Percentiles rank a stretch among this genome's conserved stretches.
phyloP scores from a whole-genome alignment of 2,888 invertebrate species.

The Amblyteles armatorius region DNA sequence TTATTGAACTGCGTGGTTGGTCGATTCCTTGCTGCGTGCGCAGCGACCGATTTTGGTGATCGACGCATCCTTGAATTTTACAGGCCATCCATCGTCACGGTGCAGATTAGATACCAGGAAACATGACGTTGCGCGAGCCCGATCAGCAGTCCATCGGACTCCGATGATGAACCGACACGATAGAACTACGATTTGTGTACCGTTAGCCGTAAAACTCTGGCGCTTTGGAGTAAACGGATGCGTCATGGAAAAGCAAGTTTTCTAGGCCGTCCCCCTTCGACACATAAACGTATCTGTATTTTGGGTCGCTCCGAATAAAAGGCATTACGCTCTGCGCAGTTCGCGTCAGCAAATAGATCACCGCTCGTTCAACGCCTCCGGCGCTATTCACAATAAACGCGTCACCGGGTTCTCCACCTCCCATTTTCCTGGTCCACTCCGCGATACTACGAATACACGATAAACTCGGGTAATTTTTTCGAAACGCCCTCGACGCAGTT shows the following conservation, averaged over 20 bases:
- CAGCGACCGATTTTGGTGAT: too few species aligned
- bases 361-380: neutral
- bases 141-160: neutral
- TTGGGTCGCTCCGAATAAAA: conserved; percentile 9
- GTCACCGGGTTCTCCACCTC: neutral
- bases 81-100: neutral
- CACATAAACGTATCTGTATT: conserved; percentile 13
- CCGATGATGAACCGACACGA: neutral
- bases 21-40: too few species aligned
- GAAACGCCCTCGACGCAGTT: conserved; percentile 26
- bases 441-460: neutral
- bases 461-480: conserved; percentile 14
- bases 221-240: conserved; percentile 1
- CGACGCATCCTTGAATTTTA: too few species aligned
- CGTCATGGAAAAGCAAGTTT: conserved; percentile 9
- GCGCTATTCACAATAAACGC: conserved; percentile 4
- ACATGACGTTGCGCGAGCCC: too few species aligned
- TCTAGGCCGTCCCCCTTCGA: neutral
- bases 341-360: conserved; percentile 14
- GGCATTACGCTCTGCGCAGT: conserved; percentile 4
- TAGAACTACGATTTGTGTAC: neutral
- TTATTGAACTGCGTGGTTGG: too few species aligned
- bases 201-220: neutral
- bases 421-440: neutral
- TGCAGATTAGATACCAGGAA: neutral